Percentiles rank a stretch among this genome's conserved stretches.
Conservation (phyloP, 2,113 vertebrate species). For the Oreochromis spilurus region DNA sequence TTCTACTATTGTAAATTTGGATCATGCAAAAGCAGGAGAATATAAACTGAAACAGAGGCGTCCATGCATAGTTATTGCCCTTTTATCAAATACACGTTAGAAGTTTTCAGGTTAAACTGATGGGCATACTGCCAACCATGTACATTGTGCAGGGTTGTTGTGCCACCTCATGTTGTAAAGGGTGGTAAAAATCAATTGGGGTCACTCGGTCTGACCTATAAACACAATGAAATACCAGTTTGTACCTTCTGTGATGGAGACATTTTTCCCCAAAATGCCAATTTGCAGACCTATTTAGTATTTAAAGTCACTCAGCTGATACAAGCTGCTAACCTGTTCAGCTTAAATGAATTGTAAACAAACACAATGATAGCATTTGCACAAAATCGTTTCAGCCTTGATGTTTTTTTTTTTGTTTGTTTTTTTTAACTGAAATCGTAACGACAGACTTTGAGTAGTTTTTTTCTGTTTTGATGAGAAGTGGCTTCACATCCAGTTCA, state of each 20-base stretch:
- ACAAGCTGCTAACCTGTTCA: background rate
- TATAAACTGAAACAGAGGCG: background rate
- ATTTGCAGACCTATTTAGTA: background rate
- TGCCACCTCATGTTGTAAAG: background rate
- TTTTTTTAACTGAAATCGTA: background rate
- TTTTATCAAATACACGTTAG: background rate
- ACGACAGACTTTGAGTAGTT: background rate
- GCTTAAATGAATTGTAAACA: background rate
- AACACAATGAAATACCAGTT: background rate
- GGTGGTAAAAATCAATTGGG: background rate
- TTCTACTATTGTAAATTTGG: background rate
- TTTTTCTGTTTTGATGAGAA: background rate
- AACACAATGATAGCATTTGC: background rate
- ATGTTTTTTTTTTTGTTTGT: background rate
- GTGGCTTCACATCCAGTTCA: background rate
- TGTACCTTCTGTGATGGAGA: background rate
- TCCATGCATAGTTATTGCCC: background rate
- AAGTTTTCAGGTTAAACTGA: background rate
- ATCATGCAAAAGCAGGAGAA: background rate
- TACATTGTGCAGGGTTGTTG: background rate
- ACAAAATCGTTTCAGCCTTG: background rate
- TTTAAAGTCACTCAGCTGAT: background rate
- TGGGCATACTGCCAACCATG: background rate
- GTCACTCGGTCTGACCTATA: background rate
- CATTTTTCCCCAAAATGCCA: background rate